These are phyloP conservation scores for Channallabes apus DNA, from an alignment of 2,797 vertebrate genomes.

Conservation along the genomic window DNA sequence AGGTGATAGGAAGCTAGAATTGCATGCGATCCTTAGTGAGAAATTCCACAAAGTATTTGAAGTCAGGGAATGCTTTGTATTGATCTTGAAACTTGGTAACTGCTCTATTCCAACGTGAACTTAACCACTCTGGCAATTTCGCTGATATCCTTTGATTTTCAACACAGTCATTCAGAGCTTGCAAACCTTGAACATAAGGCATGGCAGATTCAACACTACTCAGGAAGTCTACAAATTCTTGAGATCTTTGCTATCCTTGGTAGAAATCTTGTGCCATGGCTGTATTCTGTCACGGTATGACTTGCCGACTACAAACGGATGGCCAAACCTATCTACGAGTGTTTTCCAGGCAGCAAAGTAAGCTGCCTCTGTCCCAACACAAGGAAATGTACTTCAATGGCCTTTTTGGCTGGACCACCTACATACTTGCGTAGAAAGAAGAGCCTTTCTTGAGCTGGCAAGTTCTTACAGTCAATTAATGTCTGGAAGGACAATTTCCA, in stretches of 20 bases:
- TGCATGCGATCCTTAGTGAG: conserved; percentile 29
- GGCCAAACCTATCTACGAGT: too few relatives aligned
- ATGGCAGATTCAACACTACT: too few relatives aligned
- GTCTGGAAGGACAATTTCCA: too few relatives aligned
- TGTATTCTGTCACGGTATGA: background rate
- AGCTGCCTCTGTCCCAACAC: background rate
- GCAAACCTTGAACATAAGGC: too few relatives aligned
- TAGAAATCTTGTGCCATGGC: conserved; percentile 53
- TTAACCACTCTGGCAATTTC: conserved; percentile 47
- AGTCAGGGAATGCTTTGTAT: background rate
- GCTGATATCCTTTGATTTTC: conserved; percentile 37
- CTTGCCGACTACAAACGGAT: too few relatives aligned
- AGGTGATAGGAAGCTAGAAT: background rate
- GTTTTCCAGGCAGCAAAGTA: too few relatives aligned
- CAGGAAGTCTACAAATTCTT: too few relatives aligned
- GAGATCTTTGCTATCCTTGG: background rate
- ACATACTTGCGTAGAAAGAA: too few relatives aligned
- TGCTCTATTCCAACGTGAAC: conserved; percentile 43
- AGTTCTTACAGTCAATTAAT: too few relatives aligned
- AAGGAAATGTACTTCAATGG: background rate
- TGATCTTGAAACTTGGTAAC: conserved; percentile 45
- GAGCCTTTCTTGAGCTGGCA: too few relatives aligned
- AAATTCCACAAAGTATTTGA: too few relatives aligned
- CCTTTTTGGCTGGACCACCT: too few relatives aligned
- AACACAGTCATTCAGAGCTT: conserved; percentile 21